A percentile compares a stretch with the other conserved stretches of the same genome.
These are phyloP conservation scores for Malurus melanocephalus DNA, from an alignment of 2,113 vertebrate genomes.

Conservation along the genomic window DNA sequence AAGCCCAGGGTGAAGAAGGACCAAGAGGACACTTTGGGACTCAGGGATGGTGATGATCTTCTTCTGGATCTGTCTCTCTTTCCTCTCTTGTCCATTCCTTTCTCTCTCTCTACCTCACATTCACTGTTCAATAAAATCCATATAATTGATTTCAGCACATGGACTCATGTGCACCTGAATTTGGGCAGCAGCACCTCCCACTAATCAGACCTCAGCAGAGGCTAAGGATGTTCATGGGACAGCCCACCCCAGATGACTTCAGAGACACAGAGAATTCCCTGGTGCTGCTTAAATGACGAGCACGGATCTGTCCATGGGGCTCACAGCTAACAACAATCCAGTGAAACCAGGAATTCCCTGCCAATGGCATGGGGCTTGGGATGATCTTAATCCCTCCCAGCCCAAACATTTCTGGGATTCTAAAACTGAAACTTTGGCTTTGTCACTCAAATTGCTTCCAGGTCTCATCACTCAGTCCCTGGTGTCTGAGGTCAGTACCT, in stretches of 20 bases:
- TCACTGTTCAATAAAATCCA: background rate
- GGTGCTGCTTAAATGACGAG: rapidly evolving
- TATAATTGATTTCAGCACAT: background rate
- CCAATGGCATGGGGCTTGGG: rapidly evolving
- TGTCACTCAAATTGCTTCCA: background rate
- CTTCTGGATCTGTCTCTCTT: background rate
- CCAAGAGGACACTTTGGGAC: rapidly evolving
- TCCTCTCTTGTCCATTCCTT: background rate
- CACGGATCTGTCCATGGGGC: rapidly evolving
- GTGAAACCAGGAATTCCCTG: background rate
- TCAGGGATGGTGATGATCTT: background rate
- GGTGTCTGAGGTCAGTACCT: background rate
- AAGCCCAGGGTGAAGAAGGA: background rate
- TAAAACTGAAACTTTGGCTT: background rate
- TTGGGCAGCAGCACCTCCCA: background rate
- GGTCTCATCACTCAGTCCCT: background rate
- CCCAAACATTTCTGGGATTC: background rate
- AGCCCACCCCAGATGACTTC: background rate
- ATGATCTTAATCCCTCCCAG: background rate
- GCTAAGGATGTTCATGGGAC: background rate
- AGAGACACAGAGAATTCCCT: background rate
- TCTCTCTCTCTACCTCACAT: background rate
- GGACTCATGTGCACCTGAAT: background rate
- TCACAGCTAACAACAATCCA: background rate
- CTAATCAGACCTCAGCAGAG: background rate